These are phyloP conservation scores for Pygmarrhopalites habei DNA, from an alignment of 1,140 invertebrate genomes.

Conservation along the genomic window DNA sequence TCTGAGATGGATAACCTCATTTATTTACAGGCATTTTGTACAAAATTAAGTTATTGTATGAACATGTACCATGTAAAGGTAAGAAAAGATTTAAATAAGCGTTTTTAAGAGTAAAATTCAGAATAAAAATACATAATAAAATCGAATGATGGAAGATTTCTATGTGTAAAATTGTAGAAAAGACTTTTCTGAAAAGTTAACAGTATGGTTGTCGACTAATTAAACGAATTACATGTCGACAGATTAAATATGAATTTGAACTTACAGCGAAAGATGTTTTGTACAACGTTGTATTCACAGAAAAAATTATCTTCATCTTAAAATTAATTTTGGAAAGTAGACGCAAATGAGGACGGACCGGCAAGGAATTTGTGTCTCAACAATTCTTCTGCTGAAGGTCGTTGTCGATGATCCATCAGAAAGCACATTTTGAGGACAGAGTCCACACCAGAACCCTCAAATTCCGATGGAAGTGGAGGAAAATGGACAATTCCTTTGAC, in stretches of 20 bases:
- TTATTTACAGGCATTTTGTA: no score
- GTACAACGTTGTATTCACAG: not conserved
- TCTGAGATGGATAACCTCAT: no score
- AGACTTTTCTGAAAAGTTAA: not conserved
- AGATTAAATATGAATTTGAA: not conserved
- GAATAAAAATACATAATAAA: no score
- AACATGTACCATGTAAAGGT: no score
- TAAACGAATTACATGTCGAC: not conserved
- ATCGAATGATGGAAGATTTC: no score
- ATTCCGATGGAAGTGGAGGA: conserved; percentile 47
- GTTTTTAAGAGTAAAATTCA: no score
- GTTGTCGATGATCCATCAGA: conserved; percentile 57
- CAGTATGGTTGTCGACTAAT: not conserved
- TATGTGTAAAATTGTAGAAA: no score
- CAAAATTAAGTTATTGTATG: no score
- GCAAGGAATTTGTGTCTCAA: conserved; percentile 57
- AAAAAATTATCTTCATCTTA: not conserved
- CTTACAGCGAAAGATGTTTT: not conserved
- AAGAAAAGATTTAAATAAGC: no score
- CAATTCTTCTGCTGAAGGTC: conserved; percentile 64
- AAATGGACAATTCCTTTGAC: conserved; percentile 67
- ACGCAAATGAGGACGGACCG: not conserved
- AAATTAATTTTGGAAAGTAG: not conserved
- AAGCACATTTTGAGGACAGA: conserved; percentile 61
- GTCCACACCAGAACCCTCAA: conserved; percentile 48